Evolutionary conservation across 2,113 vertebrate genomes (phyloP).

Genomic region (Oryzias javanicus): DNA sequence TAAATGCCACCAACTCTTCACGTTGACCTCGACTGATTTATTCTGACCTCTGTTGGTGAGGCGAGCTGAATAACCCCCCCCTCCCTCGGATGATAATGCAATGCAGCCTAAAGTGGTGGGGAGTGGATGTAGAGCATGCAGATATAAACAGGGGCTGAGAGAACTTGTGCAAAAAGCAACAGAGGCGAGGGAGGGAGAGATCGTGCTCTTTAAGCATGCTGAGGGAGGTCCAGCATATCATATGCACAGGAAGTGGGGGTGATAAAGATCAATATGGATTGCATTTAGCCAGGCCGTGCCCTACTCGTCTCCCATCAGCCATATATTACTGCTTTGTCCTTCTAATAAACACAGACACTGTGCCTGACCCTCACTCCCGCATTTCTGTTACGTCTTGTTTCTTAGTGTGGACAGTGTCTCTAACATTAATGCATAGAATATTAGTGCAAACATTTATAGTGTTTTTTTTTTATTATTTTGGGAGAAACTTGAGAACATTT

Average conservation of each 20-base stretch:
- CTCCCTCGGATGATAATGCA: constrained; percentile 17
- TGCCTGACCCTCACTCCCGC: not conserved
- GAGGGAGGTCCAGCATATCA: constrained; percentile 61
- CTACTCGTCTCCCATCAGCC: constrained; percentile 39
- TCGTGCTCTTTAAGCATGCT: constrained; percentile 51
- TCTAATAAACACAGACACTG: constrained; percentile 25
- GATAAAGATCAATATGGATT: constrained; percentile 69
- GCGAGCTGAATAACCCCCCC: constrained; percentile 19
- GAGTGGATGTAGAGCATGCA: not conserved
- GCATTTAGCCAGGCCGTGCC: constrained; percentile 59
- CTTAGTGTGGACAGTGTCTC: not conserved
- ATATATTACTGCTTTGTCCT: constrained; percentile 34
- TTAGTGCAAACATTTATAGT: not conserved
- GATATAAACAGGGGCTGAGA: constrained; percentile 9
- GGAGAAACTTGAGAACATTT: no score
- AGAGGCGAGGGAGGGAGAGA: constrained; percentile 32
- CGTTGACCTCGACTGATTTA: constrained; percentile 39
- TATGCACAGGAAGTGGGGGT: constrained; percentile 69
- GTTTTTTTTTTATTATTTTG: not conserved
- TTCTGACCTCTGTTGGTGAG: constrained; percentile 41
- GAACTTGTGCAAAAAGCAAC: constrained; percentile 17
- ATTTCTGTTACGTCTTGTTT: not conserved
- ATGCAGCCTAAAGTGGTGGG: constrained; percentile 27
- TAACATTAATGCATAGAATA: not conserved
- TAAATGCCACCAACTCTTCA: constrained; percentile 32